Percentiles rank a stretch among this genome's conserved stretches.
Conservation (phyloP, 2,888 invertebrate genomes). For the Smittia aterrima region DNA sequence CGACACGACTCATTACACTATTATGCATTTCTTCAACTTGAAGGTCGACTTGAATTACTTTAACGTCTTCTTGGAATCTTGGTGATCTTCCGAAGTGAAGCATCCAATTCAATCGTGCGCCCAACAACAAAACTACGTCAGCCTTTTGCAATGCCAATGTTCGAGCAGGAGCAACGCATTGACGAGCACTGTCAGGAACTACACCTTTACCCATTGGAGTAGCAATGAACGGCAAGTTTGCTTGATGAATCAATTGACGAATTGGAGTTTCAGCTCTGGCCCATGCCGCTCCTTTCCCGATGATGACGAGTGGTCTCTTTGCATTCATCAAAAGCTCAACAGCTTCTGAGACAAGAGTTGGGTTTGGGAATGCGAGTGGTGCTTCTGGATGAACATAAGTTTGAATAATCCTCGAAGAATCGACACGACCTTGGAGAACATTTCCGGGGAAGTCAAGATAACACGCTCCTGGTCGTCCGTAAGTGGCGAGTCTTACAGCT, state of each 20-base stretch:
- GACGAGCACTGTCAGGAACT: conserved; percentile 65
- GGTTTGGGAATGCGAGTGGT: conserved; percentile 71
- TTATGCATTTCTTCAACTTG: conserved; percentile 90
- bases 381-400: conserved; percentile 55
- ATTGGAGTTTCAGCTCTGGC: conserved; percentile 72
- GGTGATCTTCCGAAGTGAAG: conserved; percentile 92
- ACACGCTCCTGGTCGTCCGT: conserved; percentile 84
- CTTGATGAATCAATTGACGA: conserved; percentile 65
- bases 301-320: conserved; percentile 79
- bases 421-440: conserved; percentile 60
- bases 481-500: conserved; percentile 78
- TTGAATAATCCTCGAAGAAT: conserved; percentile 50
- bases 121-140: conserved; percentile 83
- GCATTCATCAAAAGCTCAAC: conserved; percentile 68
- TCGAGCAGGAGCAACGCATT: conserved; percentile 83
- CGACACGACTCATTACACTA: conserved; percentile 75
- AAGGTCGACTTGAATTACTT: conserved; percentile 89
- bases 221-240: conserved; percentile 83
- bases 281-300: conserved; percentile 90
- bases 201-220: conserved; percentile 95
- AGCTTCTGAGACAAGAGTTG: conserved; percentile 66
- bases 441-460: conserved; percentile 94
- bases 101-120: conserved; percentile 96
- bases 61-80: conserved; percentile 75
- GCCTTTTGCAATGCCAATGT: conserved; percentile 82